These are phyloP conservation scores for Megalops atlanticus DNA, from an alignment of 2,113 vertebrate genomes.

Conservation along the genomic window DNA sequence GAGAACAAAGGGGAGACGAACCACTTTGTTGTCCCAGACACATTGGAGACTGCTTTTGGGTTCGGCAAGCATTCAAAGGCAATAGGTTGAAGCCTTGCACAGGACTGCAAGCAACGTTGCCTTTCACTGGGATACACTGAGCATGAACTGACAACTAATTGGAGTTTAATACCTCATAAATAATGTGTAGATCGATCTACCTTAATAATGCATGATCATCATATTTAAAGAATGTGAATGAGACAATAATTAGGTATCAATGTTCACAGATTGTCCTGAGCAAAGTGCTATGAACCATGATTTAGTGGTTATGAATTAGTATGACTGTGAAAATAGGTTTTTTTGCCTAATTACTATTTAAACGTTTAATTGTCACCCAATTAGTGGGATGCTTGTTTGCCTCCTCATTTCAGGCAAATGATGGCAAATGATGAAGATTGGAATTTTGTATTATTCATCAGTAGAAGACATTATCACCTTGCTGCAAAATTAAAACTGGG, in stretches of 20 bases:
- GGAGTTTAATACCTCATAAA: background rate
- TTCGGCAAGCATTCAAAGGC: background rate
- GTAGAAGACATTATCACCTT: conserved; percentile 4
- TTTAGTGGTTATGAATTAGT: conserved; percentile 4
- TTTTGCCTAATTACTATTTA: conserved; percentile 7
- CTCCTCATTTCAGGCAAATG: conserved; percentile 1
- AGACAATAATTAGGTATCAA: background rate
- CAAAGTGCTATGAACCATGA: background rate
- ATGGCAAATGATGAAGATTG: conserved; percentile 1
- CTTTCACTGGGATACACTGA: background rate
- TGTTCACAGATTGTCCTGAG: background rate
- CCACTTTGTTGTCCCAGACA: background rate
- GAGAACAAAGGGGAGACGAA: background rate
- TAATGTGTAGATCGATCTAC: conserved; percentile 1
- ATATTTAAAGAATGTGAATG: background rate
- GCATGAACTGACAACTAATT: background rate
- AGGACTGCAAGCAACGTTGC: background rate
- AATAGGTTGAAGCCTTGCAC: background rate
- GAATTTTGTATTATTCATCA: conserved; percentile 8
- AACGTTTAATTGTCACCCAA: conserved; percentile 10
- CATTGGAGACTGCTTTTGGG: background rate
- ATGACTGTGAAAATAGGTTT: conserved; percentile 12
- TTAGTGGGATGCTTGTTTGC: conserved; percentile 12
- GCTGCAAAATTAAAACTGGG: conserved; percentile 6
- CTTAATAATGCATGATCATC: conserved; percentile 13